Base-by-base conservation (phyloP, 2,888 invertebrate species). In the Pristionchus exspectatus region DNA sequence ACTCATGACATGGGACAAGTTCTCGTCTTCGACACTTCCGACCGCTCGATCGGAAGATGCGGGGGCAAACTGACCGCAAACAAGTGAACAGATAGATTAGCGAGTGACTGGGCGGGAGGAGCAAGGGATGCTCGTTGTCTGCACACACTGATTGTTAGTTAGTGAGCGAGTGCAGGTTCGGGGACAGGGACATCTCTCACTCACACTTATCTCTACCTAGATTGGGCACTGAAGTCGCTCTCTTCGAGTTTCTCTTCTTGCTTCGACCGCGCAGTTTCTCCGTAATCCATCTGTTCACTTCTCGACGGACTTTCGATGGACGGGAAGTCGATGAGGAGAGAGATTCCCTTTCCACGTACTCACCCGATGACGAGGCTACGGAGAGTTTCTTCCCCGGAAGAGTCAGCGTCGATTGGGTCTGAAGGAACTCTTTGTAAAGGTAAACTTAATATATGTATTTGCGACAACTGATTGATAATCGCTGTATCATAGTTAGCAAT, bases 191-290 rank as follows among this genome's bases (percentile, higher is more conserved):
- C 72, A 3, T 30, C 86, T 56, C 74, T 38, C 87, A 33, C 56
- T 38, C 44, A 18, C 87, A 30, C 87, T 30, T 38, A 54, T 50
- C 69, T 90, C 90, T 90, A 98, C 98, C 98, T 97, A 98, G 96
- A 96, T 97, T 97, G 95, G 98, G 98, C 95, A 98, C 97, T 95
- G 98, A 98, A 95, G 97, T 97, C 96, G 97, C 97, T 96, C 96
- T 96, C 96, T 96, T 92, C 96, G 96, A 91, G 44, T 90, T 92
- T 44, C 91, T 89, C 88, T 81, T 83, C 30, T 44, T 44, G 38
- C 63, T 81, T 10, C 87, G 30, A 16, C 81, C 89, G 4, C 91
- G 89, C 90, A 92, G 90, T 89, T 92, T 92, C 89, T 91, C 92
- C 88, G 89, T 90, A 88, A 92, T 92, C 92, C 92, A 92, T 84